These are phyloP conservation scores for Microchirus variegatus DNA, from an alignment of 2,797 vertebrate genomes.

Conservation along the genomic window DNA sequence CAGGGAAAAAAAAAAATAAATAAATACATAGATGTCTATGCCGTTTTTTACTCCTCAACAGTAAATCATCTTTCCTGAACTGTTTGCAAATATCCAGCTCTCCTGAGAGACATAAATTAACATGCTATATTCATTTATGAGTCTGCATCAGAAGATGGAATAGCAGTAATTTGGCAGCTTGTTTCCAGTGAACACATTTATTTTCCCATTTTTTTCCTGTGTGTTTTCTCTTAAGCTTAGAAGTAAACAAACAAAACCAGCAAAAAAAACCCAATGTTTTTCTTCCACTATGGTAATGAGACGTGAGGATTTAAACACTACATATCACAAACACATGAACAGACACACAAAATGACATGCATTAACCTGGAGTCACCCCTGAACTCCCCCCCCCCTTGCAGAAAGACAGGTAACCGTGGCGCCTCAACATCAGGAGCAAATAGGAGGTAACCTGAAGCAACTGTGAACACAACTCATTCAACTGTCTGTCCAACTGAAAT, in stretches of 20 bases:
- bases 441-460: constrained; percentile 78
- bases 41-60: not conserved
- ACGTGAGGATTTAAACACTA: not conserved
- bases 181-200: not conserved
- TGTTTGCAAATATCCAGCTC: constrained; percentile 12
- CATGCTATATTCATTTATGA: not conserved
- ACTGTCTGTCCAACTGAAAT: constrained; percentile 62
- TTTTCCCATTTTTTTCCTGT: not conserved
- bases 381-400: constrained; percentile 69
- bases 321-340: constrained; percentile 1
- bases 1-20: constrained; percentile 16
- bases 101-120: not conserved
- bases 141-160: not conserved
- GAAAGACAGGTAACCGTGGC: constrained; percentile 74
- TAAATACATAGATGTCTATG: not conserved
- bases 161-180: not conserved
- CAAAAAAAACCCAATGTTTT: not conserved
- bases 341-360: constrained; percentile 22
- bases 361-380: constrained; percentile 72
- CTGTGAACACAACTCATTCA: constrained; percentile 62
- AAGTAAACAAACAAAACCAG: not conserved
- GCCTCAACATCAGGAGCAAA: constrained; percentile 67
- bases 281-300: too few relatives aligned
- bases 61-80: not conserved
- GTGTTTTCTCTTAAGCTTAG: not conserved